Conservation (phyloP, 2,888 invertebrate species). For the Lithodes maja region DNA sequence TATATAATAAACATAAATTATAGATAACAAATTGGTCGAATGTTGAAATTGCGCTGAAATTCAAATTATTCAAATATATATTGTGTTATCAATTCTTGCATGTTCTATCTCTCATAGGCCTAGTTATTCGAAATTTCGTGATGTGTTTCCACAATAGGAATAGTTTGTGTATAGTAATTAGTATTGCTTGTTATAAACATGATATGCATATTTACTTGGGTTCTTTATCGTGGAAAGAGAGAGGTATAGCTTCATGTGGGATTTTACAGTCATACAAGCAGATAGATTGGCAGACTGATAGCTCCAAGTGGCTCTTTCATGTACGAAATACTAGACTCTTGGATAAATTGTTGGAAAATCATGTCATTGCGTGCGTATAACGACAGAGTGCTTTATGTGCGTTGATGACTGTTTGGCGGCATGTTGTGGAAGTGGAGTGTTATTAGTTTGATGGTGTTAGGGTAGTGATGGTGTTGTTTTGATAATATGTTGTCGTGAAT, state of each 20-base stretch:
- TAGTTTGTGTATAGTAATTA: too few species aligned
- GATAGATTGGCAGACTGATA: slow-evolving; percentile 14
- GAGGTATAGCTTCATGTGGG: not conserved
- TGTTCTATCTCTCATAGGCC: too few species aligned
- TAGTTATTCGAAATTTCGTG: too few species aligned
- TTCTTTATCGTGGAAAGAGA: too few species aligned
- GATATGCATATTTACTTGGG: too few species aligned
- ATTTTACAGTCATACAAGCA: not conserved
- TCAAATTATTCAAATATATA: too few species aligned
- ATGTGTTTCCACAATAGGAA: too few species aligned
- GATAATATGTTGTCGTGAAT: not conserved
- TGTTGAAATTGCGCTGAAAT: too few species aligned
- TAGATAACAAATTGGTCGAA: too few species aligned
- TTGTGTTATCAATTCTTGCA: too few species aligned
- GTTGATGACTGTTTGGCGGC: not conserved
- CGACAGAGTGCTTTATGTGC: not conserved
- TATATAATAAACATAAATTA: too few species aligned
- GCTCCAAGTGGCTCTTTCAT: slow-evolving; percentile 4
- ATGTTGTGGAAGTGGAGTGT: not conserved
- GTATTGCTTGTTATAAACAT: too few species aligned
- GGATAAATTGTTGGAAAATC: not conserved
- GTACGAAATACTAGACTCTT: not conserved
- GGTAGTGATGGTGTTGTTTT: not conserved
- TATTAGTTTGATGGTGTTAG: not conserved
- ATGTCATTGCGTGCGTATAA: not conserved